phyloP scores from a whole-genome alignment of 30 jellyfish, hydroid and myxozoan genomes.

The Aurelia coerulea region DNA sequence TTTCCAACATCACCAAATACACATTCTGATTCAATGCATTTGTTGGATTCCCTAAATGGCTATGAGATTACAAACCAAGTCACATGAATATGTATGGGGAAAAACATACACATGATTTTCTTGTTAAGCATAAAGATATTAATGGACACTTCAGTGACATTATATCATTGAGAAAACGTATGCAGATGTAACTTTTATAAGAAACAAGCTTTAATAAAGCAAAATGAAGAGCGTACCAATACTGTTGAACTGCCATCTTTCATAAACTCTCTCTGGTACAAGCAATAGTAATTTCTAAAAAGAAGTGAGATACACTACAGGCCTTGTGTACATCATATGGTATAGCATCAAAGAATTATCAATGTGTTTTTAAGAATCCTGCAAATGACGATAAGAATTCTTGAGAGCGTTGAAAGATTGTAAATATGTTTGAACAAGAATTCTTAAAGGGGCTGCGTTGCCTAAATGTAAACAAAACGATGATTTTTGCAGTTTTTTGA shows the following conservation, averaged over 20 bases:
- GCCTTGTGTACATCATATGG: too few species aligned
- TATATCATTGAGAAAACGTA: background rate
- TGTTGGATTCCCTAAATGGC: background rate
- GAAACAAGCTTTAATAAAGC: background rate
- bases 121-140: too few species aligned
- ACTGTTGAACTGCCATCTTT: slow-evolving; percentile 95
- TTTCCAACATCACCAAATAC: background rate
- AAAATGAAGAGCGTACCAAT: slow-evolving; percentile 52
- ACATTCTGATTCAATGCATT: background rate
- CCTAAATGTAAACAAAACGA: too few species aligned
- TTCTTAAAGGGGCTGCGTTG: too few species aligned
- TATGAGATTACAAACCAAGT: background rate
- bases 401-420: too few species aligned
- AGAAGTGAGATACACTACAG: background rate
- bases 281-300: slow-evolving; percentile 72
- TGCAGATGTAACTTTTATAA: background rate
- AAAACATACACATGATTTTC: too few species aligned
- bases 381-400: too few species aligned
- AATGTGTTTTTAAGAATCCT: too few species aligned
- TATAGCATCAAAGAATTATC: too few species aligned
- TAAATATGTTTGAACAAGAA: too few species aligned
- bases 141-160: background rate
- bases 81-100: too few species aligned
- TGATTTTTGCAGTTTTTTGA: too few species aligned
- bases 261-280: slow-evolving; percentile 83